Evolutionary conservation across 1,140 invertebrate species (phyloP).

Genomic region (Macrobrachium rosenbergii): DNA sequence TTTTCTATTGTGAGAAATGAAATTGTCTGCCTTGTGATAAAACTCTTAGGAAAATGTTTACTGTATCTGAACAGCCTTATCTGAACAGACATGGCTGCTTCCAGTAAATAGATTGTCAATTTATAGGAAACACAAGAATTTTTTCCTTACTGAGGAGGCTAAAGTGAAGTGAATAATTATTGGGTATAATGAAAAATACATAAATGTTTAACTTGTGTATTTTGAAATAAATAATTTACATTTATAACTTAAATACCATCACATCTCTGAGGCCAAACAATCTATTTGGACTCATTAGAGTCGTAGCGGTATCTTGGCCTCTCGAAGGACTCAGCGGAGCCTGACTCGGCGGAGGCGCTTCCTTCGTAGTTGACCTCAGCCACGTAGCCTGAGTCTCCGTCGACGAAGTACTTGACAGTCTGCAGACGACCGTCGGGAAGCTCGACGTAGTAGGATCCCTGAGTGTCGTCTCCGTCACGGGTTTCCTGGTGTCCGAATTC

Average conservation of each 20-base stretch:
- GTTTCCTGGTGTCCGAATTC: constrained; percentile 16
- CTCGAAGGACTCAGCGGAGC: background rate
- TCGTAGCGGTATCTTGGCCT: background rate
- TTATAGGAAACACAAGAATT: too few relatives aligned
- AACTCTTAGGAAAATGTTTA: too few relatives aligned
- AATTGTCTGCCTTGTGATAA: too few relatives aligned
- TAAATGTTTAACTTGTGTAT: background rate
- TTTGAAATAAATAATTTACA: background rate
- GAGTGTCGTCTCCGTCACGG: constrained; percentile 4
- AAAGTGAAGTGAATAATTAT: background rate
- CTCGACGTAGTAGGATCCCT: constrained; percentile 11
- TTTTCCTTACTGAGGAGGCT: too few relatives aligned
- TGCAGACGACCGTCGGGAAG: constrained; percentile 10
- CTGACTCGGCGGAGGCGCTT: background rate
- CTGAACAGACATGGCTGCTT: too few relatives aligned
- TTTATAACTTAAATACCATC: too few relatives aligned
- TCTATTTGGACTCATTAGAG: constrained; percentile 7
- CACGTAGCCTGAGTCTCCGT: constrained; percentile 16
- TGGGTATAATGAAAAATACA: background rate
- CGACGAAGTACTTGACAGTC: constrained; percentile 6
- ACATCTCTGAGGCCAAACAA: background rate
- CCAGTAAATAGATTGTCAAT: too few relatives aligned
- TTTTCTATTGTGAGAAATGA: too few relatives aligned
- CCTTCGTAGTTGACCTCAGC: constrained; percentile 8
- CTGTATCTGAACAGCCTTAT: too few relatives aligned